Conservation (phyloP, 2,113 vertebrate species). For the Dasyprocta punctata region DNA sequence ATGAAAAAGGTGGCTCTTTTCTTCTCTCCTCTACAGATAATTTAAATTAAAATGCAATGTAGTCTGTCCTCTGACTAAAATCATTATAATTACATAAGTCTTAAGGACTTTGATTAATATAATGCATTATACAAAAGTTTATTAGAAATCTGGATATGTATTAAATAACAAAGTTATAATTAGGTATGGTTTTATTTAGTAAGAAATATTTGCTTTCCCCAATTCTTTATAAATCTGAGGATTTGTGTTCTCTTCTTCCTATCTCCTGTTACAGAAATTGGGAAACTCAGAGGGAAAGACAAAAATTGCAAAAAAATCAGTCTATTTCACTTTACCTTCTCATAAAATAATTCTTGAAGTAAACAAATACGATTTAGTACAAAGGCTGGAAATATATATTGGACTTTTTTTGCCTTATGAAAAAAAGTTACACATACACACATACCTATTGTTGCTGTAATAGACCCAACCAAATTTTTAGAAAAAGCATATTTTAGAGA, state of each 20-base stretch:
- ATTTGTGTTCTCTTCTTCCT: not conserved
- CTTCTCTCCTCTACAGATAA: not conserved
- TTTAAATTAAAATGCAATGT: not conserved
- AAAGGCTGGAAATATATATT: not conserved
- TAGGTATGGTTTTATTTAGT: not conserved
- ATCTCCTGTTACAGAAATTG: not conserved
- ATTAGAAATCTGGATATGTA: not conserved
- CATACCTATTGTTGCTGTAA: not conserved
- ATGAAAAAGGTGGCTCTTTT: not conserved
- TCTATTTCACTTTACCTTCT: not conserved
- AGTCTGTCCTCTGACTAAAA: not conserved
- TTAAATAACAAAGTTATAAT: not conserved
- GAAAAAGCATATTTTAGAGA: not conserved
- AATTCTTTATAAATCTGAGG: not conserved
- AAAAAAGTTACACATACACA: not conserved
- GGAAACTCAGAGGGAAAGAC: not conserved
- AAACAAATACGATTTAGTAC: not conserved
- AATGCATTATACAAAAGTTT: not conserved
- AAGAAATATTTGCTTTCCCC: not conserved
- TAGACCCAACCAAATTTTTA: not conserved
- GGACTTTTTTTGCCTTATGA: not conserved
- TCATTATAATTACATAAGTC: not conserved
- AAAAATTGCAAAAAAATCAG: not conserved
- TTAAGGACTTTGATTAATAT: not conserved
- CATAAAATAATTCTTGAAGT: not conserved